Evolutionary conservation across 2,113 vertebrate genomes (phyloP).

Genomic region (Rissa tridactyla): DNA sequence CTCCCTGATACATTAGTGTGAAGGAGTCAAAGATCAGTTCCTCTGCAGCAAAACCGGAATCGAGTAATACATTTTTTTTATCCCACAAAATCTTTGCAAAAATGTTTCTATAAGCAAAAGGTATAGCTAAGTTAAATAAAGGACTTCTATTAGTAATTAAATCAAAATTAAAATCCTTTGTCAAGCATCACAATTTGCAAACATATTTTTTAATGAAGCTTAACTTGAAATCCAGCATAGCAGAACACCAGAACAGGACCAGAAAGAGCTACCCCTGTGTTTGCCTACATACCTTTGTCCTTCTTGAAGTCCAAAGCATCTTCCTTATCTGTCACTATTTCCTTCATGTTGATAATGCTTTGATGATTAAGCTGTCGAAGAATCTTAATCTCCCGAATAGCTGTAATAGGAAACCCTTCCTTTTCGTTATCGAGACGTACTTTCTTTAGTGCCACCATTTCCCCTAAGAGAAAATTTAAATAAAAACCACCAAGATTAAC

Average conservation of each 20-base stretch:
- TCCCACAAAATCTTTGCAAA: background rate
- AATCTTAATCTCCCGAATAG: conserved; percentile 88
- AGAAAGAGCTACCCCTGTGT: background rate
- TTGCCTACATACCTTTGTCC: conserved; percentile 77
- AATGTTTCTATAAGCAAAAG: background rate
- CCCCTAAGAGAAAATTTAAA: conserved; percentile 71
- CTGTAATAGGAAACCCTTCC: conserved; percentile 88
- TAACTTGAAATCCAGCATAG: background rate
- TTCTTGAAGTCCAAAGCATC: conserved; percentile 88
- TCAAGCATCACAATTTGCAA: background rate
- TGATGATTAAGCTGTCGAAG: conserved; percentile 85
- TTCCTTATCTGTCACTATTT: conserved; percentile 87
- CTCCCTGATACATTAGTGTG: background rate
- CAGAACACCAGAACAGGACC: background rate
- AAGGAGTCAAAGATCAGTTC: background rate
- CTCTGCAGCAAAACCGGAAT: background rate
- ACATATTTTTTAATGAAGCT: background rate
- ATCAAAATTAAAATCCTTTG: background rate
- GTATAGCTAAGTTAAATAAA: background rate
- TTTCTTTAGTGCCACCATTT: conserved; percentile 88
- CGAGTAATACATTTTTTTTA: background rate
- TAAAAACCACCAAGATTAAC: background rate
- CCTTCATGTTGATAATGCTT: conserved; percentile 90
- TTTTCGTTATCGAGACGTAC: conserved; percentile 87
- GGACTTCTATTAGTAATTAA: background rate